Evolutionary conservation across 1,140 invertebrate species (phyloP).

Genomic region (Metaphire vulgaris): DNA sequence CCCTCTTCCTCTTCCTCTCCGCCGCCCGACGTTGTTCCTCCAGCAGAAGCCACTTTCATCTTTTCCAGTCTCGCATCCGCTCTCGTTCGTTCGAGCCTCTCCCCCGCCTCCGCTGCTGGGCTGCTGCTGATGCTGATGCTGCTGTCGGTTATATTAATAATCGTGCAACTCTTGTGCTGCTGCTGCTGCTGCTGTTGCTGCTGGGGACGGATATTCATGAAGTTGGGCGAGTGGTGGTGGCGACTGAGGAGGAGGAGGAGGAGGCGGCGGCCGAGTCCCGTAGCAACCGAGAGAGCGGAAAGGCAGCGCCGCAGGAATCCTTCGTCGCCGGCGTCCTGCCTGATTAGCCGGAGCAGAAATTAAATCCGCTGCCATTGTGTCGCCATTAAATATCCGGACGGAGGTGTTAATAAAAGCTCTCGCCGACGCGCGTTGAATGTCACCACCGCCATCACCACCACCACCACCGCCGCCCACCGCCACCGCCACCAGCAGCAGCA

Average conservation of each 20-base stretch:
- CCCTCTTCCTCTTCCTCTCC: too few species aligned
- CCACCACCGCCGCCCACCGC: too few species aligned
- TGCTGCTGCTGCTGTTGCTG: neutral
- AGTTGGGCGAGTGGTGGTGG: too few species aligned
- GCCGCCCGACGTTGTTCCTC: too few species aligned
- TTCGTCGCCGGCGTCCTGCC: neutral
- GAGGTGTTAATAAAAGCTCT: conserved; percentile 1
- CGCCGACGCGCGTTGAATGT: too few species aligned
- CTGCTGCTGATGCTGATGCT: too few species aligned
- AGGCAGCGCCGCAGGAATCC: neutral
- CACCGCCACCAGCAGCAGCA: too few species aligned
- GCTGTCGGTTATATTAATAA: neutral
- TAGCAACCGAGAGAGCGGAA: neutral
- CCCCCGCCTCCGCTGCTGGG: neutral
- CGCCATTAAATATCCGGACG: neutral
- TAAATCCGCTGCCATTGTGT: neutral
- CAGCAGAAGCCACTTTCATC: neutral
- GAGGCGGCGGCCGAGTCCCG: too few species aligned
- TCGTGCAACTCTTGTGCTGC: neutral
- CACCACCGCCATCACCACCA: too few species aligned
- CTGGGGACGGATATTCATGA: too few species aligned
- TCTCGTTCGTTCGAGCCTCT: too few species aligned
- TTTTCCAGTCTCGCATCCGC: neutral
- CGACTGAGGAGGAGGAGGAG: too few species aligned
- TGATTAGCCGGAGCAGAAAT: neutral